phyloP scores from a whole-genome alignment of 2,797 vertebrate genomes.

The Eulemur mongoz region DNA sequence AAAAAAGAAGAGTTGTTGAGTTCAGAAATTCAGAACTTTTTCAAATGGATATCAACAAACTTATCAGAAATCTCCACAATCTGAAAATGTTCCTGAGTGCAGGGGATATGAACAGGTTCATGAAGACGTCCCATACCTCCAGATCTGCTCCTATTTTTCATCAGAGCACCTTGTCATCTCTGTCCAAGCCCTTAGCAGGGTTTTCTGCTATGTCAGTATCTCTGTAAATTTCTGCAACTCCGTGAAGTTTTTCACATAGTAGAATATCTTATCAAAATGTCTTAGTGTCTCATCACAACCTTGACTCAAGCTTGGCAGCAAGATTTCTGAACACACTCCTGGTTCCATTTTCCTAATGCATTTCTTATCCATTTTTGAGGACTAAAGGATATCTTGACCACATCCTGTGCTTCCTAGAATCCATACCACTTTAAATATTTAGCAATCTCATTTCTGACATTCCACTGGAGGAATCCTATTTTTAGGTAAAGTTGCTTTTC shows the following conservation, averaged over 20 bases:
- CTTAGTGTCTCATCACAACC: neutral
- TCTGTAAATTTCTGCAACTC: neutral
- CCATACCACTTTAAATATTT: neutral
- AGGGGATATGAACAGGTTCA: neutral
- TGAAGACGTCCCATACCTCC: neutral
- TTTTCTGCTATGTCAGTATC: neutral
- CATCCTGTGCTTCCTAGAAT: neutral
- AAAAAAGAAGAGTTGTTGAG: neutral
- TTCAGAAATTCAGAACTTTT: neutral
- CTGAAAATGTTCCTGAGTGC: neutral
- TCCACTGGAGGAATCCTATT: neutral
- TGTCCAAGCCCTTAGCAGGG: neutral
- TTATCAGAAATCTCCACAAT: neutral
- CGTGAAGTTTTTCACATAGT: neutral
- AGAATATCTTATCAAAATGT: slow-evolving; percentile 9
- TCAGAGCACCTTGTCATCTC: neutral
- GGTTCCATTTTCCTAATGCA: neutral
- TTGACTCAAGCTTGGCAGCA: neutral
- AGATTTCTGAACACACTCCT: neutral
- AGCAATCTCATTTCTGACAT: neutral
- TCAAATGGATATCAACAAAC: neutral
- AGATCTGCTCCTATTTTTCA: neutral
- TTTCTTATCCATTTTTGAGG: neutral
- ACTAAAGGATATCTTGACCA: neutral
- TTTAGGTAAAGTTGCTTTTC: slow-evolving; percentile 6